A percentile compares a stretch with the other conserved stretches of the same genome.
Evolutionary conservation across 2,888 invertebrate species (phyloP).

Genomic region (Odontocolon sp.): DNA sequence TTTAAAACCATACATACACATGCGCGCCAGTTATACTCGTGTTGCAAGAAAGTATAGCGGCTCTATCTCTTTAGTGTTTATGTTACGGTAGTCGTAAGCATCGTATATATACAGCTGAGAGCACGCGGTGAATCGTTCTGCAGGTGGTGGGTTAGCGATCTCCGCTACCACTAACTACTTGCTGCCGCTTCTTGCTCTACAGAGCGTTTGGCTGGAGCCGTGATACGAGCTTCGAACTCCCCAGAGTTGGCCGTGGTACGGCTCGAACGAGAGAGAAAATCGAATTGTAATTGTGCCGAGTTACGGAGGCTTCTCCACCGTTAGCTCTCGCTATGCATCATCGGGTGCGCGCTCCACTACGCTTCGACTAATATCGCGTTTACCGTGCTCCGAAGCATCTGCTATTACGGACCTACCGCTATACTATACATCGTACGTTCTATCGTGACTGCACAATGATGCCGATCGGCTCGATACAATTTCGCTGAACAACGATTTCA

Average conservation of each 20-base stretch:
- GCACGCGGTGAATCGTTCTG: constrained; percentile 12
- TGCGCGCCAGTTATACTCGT: not conserved
- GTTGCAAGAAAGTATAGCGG: not conserved
- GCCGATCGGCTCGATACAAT: too few species aligned
- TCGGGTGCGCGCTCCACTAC: constrained; percentile 57
- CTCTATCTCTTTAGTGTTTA: constrained; percentile 9
- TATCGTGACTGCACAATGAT: too few species aligned
- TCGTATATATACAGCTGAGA: not conserved
- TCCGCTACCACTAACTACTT: constrained; percentile 10
- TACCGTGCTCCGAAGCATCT: constrained; percentile 57
- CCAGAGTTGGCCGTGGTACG: constrained; percentile 6
- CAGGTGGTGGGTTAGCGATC: constrained; percentile 1
- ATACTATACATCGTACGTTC: constrained; percentile 11
- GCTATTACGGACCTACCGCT: constrained; percentile 55
- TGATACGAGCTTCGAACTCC: not conserved
- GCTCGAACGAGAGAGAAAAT: constrained; percentile 44
- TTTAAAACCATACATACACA: not conserved
- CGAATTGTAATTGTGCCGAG: constrained; percentile 60
- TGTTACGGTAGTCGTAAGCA: not conserved
- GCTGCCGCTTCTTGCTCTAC: not conserved
- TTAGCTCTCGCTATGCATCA: constrained; percentile 63
- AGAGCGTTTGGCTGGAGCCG: constrained; percentile 1
- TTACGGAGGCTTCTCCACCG: constrained; percentile 59
- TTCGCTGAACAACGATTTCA: too few species aligned
- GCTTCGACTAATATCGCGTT: constrained; percentile 61